phyloP scores from a whole-genome alignment of 2,888 invertebrate genomes.

The Tetrapedia diversipes region DNA sequence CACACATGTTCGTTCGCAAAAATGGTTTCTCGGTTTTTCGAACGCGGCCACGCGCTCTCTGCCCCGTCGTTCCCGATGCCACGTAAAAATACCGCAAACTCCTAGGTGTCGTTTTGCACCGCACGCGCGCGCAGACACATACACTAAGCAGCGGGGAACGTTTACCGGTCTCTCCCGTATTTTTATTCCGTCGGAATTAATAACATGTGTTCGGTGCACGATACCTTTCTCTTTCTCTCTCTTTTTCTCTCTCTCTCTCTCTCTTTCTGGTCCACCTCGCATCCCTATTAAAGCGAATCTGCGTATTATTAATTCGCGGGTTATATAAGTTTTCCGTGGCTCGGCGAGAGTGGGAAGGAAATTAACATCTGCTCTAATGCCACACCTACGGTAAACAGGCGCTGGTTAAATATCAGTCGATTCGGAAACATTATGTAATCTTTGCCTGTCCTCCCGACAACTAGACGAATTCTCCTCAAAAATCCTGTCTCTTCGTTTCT shows the following conservation, averaged over 20 bases:
- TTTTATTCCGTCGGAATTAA: conserved; percentile 50
- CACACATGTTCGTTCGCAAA: conserved; percentile 17
- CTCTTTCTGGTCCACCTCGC: conserved; percentile 17
- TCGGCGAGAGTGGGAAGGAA: conserved; percentile 23
- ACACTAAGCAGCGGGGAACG: neutral
- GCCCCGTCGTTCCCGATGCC: conserved; percentile 16
- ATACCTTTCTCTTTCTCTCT: no score
- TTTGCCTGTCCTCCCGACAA: neutral
- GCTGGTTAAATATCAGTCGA: conserved; percentile 28
- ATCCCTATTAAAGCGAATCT: conserved; percentile 21
- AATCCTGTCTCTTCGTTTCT: no score
- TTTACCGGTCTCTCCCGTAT: conserved; percentile 13
- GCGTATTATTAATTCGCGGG: conserved; percentile 25
- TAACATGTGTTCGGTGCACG: conserved; percentile 34
- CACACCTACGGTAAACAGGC: conserved; percentile 37
- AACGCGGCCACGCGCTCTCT: neutral
- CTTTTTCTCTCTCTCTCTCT: no score
- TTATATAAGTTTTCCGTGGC: conserved; percentile 50
- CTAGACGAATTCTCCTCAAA: conserved; percentile 1
- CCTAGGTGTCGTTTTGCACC: conserved; percentile 29
- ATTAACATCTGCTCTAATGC: conserved; percentile 60
- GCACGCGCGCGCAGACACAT: no score
- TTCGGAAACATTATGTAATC: conserved; percentile 38
- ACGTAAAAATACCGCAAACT: conserved; percentile 44
- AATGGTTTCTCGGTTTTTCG: neutral